Percentiles rank a stretch among this genome's conserved stretches.
phyloP scores from a whole-genome alignment of 2,113 vertebrate species.

The Hemibagrus wyckioides region DNA sequence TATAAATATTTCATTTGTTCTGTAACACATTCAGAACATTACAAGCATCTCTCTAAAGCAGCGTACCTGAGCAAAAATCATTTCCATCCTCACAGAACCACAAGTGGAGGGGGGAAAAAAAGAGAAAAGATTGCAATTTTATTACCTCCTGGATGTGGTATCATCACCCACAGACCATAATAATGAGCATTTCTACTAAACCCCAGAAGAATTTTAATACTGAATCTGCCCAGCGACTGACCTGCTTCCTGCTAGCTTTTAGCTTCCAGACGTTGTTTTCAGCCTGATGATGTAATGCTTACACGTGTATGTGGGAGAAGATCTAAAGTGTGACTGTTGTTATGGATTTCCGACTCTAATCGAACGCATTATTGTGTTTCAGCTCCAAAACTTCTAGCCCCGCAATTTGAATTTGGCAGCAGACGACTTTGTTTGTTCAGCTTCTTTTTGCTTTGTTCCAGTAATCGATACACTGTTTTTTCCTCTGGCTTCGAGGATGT shows the following conservation, averaged over 20 bases:
- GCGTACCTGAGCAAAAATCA: not conserved
- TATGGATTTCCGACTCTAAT: not conserved
- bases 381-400: not conserved
- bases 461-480: conserved; percentile 38
- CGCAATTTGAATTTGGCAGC: conserved; percentile 8
- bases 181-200: not conserved
- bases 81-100: not conserved
- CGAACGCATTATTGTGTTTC: not conserved
- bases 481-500: conserved; percentile 25
- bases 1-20: not conserved
- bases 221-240: not conserved
- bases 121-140: not conserved
- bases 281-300: not conserved
- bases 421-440: conserved; percentile 35
- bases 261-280: not conserved
- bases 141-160: not conserved
- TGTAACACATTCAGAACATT: not conserved
- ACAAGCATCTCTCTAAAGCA: not conserved
- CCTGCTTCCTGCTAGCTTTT: not conserved
- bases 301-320: not conserved
- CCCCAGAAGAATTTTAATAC: not conserved
- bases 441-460: conserved; percentile 11
- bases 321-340: too few species aligned
- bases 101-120: not conserved
- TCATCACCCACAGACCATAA: not conserved